A percentile compares a stretch with the other conserved stretches of the same genome.
Evolutionary conservation across 2,797 vertebrate genomes (phyloP).

Genomic region (Poeciliopsis infans): DNA sequence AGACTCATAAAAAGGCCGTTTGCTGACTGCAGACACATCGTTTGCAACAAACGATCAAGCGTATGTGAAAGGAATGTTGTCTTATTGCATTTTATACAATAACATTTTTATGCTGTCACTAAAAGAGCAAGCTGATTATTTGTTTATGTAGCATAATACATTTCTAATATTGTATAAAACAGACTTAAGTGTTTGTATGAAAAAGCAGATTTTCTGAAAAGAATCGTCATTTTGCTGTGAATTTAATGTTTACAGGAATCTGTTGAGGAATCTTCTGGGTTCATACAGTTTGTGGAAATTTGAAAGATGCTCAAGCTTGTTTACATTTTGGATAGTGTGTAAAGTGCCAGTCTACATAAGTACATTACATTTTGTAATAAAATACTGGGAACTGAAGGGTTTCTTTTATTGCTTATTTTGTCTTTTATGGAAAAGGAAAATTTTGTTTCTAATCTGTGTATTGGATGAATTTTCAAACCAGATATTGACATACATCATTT

Average conservation of each 20-base stretch:
- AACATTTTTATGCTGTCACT: too few relatives aligned
- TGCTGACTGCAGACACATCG: too few relatives aligned
- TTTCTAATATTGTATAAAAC: too few relatives aligned
- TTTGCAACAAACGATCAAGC: too few relatives aligned
- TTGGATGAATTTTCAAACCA: too few relatives aligned
- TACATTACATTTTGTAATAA: background rate
- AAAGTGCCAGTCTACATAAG: background rate
- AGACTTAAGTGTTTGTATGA: too few relatives aligned
- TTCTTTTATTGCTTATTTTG: background rate
- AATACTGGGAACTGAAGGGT: background rate
- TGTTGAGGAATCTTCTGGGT: background rate
- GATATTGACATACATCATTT: background rate
- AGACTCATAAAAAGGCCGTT: too few relatives aligned
- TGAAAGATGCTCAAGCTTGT: background rate
- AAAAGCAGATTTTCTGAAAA: too few relatives aligned
- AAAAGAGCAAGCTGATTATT: too few relatives aligned
- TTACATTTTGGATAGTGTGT: background rate
- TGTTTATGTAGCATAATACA: too few relatives aligned
- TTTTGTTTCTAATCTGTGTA: background rate
- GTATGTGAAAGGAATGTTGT: too few relatives aligned
- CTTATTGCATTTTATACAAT: too few relatives aligned
- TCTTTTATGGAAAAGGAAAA: background rate
- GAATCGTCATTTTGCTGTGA: background rate
- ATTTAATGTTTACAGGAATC: background rate
- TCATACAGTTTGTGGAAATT: background rate